Percentiles rank a stretch among this genome's conserved stretches.
phyloP scores from a whole-genome alignment of 2,797 vertebrate genomes.

The Nothura maculosa region DNA sequence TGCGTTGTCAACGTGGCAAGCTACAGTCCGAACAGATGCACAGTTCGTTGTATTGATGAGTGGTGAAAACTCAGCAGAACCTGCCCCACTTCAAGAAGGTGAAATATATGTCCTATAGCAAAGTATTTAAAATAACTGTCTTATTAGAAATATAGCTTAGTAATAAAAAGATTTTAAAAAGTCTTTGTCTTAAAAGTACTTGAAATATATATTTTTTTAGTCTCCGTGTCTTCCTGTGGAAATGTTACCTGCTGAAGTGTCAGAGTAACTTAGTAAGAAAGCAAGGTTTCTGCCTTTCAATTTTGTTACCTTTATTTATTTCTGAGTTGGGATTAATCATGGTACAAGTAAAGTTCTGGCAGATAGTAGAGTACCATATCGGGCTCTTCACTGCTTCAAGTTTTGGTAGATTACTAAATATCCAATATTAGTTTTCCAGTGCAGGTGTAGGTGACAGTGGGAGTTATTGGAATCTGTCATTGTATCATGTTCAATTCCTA shows the following conservation, averaged over 20 bases:
- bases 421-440: conserved; percentile 3
- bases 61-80: conserved; percentile 90
- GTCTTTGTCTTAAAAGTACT: neutral
- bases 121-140: neutral
- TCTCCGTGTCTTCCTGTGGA: neutral
- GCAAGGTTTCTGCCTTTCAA: neutral
- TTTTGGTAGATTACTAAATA: neutral
- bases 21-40: conserved; percentile 87
- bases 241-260: neutral
- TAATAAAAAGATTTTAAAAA: neutral
- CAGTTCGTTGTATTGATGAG: conserved; percentile 94
- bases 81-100: conserved; percentile 77
- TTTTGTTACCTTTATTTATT: neutral
- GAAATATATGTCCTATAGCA: conserved; percentile 45
- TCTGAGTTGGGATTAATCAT: conserved; percentile 32
- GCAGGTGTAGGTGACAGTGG: neutral
- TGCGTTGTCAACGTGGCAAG: conserved; percentile 98
- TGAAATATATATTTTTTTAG: neutral
- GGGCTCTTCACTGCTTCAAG: neutral
- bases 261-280: neutral
- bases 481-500: neutral
- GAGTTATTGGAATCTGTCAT: neutral
- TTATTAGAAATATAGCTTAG: neutral
- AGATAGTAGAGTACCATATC: neutral
- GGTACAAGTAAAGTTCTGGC: neutral